Base-by-base conservation (phyloP, 2,888 invertebrate genomes). In the Lamellibrachia columna region DNA sequence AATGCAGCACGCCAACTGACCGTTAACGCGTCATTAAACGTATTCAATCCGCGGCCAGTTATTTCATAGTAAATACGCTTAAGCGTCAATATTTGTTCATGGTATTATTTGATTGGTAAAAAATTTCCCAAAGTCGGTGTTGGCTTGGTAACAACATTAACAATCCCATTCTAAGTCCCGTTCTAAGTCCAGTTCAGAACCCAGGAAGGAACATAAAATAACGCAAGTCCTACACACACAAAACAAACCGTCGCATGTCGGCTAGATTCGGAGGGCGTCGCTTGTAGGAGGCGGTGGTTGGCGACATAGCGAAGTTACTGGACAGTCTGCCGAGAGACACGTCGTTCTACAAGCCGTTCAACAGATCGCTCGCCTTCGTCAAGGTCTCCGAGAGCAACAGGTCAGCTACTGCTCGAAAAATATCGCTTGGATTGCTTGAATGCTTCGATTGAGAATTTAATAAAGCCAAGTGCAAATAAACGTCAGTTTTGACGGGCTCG, bases 341-440 rank as follows among this genome's bases (percentile, higher is more conserved):
- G 4, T 93, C 93, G 4, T 93, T 94, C 92, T 93, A 92, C 90
- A 53, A 92, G n/a, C 94, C 94, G 11, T 94, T 94, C 91, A 94
- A 94, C 91, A 93, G 93, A 8, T 93, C 93, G 0, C 91, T 94
- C 7, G 90, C 91, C 1, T 92, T 60, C 53, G 90, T 93, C 53
- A 93, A 91, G 11, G 58, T 94, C 22, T 93, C 93, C 28, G 53
- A 53, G 15, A 93, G 92, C 90, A 92, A 92, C 91, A 92, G 91
- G 94, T 94, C 75, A 75, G 75, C 22, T 75, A 15, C 6, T 22
- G 75, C 6, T 6, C 22, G 40, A 75, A 3, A 75, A 22, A 15
- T 22, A 75, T n/a, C 15, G 58, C 75, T 22, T n/a, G 22, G 22
- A 22, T 6, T 22, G 75, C n/a, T 15, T 75, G 75, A 22, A 6